Conservation (phyloP, 2,888 invertebrate species). For the Notodonta ziczac region DNA sequence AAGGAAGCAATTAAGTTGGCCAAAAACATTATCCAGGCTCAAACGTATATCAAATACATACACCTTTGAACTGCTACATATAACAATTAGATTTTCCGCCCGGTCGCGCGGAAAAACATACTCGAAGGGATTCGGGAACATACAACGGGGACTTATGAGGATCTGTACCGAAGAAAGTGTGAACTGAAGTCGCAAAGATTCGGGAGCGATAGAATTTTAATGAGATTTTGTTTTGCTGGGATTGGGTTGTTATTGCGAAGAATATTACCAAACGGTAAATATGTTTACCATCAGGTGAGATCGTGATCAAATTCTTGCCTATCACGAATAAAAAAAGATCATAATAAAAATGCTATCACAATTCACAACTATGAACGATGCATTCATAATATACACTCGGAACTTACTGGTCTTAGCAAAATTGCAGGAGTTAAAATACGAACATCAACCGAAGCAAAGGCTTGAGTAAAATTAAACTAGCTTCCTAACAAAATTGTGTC, state of each 20-base stretch:
- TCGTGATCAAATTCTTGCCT: too few relatives aligned
- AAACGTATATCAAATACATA: conserved; percentile 43
- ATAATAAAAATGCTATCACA: too few relatives aligned
- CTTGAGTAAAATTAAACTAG: background rate
- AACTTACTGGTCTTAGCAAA: too few relatives aligned
- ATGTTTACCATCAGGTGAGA: too few relatives aligned
- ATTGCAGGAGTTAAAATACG: too few relatives aligned
- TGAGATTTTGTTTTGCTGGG: conserved; percentile 26
- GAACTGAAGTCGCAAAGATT: conserved; percentile 26
- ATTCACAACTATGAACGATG: too few relatives aligned
- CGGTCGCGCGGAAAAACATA: conserved; percentile 61
- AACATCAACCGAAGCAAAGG: background rate
- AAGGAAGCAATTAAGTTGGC: conserved; percentile 57
- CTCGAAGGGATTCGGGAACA: conserved; percentile 47
- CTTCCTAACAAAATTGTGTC: background rate
- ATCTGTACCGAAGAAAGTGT: conserved; percentile 34
- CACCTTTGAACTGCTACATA: conserved; percentile 49
- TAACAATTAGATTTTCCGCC: conserved; percentile 70
- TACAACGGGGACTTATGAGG: conserved; percentile 42
- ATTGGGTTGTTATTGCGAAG: conserved; percentile 14
- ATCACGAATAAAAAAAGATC: too few relatives aligned
- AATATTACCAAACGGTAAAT: too few relatives aligned
- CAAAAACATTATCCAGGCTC: conserved; percentile 48
- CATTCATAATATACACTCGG: too few relatives aligned
- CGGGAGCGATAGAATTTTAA: conserved; percentile 34